Evolutionary conservation across 2,888 invertebrate genomes (phyloP).

Genomic region (Allacma fusca): DNA sequence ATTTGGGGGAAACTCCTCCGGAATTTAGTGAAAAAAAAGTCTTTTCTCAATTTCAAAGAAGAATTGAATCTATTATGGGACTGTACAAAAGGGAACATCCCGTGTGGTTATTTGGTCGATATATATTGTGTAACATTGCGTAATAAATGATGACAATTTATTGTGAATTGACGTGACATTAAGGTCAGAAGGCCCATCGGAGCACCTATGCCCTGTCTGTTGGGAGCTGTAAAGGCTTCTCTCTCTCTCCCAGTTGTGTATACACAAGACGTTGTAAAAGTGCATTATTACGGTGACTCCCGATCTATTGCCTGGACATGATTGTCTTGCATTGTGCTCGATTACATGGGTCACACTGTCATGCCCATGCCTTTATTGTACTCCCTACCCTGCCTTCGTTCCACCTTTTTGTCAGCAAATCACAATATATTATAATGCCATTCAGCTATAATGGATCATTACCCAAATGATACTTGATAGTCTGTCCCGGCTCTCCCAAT

Average conservation of each 20-base stretch:
- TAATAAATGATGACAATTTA: conserved; percentile 23
- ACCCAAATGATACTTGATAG: conserved; percentile 36
- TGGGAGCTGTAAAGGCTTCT: conserved; percentile 9
- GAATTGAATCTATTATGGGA: neutral
- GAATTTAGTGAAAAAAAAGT: neutral
- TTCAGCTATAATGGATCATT: conserved; percentile 39
- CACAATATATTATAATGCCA: conserved; percentile 36
- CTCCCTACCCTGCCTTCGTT: conserved; percentile 36
- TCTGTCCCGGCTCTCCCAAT: neutral
- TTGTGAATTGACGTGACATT: conserved; percentile 25
- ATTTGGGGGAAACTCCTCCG: neutral
- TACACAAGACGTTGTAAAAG: conserved; percentile 10
- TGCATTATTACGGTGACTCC: conserved; percentile 34
- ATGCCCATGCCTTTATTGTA: conserved; percentile 43
- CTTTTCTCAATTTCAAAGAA: neutral
- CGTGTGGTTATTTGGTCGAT: conserved; percentile 23
- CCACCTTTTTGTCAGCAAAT: conserved; percentile 46
- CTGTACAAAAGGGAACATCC: conserved; percentile 9
- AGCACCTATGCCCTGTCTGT: neutral
- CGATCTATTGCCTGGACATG: conserved; percentile 20
- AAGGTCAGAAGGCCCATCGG: conserved; percentile 20
- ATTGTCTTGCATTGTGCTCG: conserved; percentile 37
- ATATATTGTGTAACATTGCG: conserved; percentile 1
- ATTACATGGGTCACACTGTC: conserved; percentile 37
- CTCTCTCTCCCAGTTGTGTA: neutral